phyloP scores from a whole-genome alignment of 2,113 vertebrate species.

The Dicaeum eximium region DNA sequence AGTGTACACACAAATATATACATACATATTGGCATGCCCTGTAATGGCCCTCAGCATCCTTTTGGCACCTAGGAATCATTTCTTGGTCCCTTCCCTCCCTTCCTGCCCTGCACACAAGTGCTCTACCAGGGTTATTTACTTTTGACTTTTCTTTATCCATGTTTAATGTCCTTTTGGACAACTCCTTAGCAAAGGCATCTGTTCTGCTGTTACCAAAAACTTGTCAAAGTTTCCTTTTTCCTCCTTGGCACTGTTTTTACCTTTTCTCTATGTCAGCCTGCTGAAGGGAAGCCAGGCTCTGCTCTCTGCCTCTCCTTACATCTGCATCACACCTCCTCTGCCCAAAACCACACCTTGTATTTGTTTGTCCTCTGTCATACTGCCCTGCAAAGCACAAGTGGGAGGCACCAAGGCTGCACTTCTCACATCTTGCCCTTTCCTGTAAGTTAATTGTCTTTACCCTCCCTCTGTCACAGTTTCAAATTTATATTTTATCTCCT shows the following conservation, averaged over 20 bases:
- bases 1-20: neutral
- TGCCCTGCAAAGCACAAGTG: neutral
- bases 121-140: neutral
- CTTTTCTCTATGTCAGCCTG: neutral
- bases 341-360: neutral
- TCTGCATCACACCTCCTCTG: neutral
- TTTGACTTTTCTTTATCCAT: neutral
- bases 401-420: neutral
- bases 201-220: neutral
- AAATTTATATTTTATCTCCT: neutral
- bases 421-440: neutral
- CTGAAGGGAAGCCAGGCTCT: neutral
- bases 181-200: neutral
- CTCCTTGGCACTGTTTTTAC: neutral
- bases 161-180: neutral
- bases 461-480: neutral
- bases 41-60: neutral
- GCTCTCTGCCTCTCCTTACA: neutral
- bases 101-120: neutral
- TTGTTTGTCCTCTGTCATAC: neutral
- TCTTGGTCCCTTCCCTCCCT: neutral
- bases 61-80: neutral
- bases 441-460: neutral
- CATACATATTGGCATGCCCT: neutral
- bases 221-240: neutral